A percentile compares a stretch with the other conserved stretches of the same genome.
phyloP scores from a whole-genome alignment of 2,888 invertebrate species.

The Heliconius ethilla region DNA sequence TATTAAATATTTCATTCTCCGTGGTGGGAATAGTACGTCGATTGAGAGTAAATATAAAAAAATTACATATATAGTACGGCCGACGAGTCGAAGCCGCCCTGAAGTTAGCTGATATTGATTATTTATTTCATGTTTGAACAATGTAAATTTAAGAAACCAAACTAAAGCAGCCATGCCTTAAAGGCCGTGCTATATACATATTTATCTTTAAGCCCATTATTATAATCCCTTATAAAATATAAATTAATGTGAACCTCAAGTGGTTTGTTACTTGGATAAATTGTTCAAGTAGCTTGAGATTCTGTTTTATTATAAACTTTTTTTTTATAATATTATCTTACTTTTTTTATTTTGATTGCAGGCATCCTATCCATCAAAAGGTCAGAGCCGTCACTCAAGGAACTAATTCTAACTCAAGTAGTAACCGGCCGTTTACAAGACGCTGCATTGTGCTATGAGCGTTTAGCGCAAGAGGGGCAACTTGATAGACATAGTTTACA shows the following conservation, averaged over 20 bases:
- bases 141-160: neutral
- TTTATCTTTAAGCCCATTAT: too few relatives aligned
- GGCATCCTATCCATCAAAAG: constrained; percentile 88
- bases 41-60: neutral
- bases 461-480: constrained; percentile 84
- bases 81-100: neutral
- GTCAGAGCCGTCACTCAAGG: constrained; percentile 88
- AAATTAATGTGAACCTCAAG: neutral
- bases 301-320: neutral
- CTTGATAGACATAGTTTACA: constrained; percentile 75
- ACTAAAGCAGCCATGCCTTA: neutral
- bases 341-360: constrained; percentile 44
- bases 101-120: neutral
- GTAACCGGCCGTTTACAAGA: constrained; percentile 91
- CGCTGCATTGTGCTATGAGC: constrained; percentile 94
- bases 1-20: too few relatives aligned
- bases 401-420: constrained; percentile 92
- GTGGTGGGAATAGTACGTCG: neutral
- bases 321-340: neutral
- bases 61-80: neutral
- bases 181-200: too few relatives aligned
- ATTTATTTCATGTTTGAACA: neutral
- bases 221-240: too few relatives aligned
- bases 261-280: neutral
- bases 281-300: neutral